phyloP scores from a whole-genome alignment of 2,113 vertebrate genomes.

The Scopus umbretta region DNA sequence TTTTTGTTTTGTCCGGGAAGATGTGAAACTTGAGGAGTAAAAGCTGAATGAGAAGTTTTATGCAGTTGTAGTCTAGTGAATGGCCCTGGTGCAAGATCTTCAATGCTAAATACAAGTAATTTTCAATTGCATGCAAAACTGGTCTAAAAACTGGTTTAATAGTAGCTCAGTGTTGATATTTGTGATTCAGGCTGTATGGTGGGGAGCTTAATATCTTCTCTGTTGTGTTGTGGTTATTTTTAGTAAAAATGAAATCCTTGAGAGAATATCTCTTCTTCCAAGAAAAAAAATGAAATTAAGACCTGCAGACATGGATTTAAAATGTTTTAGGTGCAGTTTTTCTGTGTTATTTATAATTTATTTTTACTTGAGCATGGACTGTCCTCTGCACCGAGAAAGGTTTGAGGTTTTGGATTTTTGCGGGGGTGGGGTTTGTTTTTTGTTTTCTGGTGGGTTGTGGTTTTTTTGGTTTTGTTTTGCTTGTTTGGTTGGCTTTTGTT shows the following conservation, averaged over 20 bases:
- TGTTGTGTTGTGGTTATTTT: neutral
- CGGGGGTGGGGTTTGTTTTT: no score
- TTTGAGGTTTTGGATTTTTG: no score
- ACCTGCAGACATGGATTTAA: neutral
- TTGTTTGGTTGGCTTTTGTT: neutral
- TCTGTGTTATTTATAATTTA: neutral
- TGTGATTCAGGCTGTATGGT: neutral
- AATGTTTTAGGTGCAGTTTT: neutral
- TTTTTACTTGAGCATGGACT: neutral
- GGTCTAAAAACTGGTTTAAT: neutral
- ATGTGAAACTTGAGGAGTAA: neutral
- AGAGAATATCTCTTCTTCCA: neutral
- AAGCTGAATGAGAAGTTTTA: neutral
- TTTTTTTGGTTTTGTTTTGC: no score
- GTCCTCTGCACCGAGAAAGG: accelerated
- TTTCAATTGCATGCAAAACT: neutral
- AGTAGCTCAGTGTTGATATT: neutral
- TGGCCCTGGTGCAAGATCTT: accelerated
- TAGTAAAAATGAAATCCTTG: neutral
- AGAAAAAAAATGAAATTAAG: neutral
- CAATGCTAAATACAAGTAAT: accelerated
- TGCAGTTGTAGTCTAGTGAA: neutral
- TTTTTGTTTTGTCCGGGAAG: neutral
- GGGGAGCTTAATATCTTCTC: neutral
- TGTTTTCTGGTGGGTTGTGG: no score